phyloP scores from a whole-genome alignment of 2,113 vertebrate species.

The Beaufortia kweichowensis region DNA sequence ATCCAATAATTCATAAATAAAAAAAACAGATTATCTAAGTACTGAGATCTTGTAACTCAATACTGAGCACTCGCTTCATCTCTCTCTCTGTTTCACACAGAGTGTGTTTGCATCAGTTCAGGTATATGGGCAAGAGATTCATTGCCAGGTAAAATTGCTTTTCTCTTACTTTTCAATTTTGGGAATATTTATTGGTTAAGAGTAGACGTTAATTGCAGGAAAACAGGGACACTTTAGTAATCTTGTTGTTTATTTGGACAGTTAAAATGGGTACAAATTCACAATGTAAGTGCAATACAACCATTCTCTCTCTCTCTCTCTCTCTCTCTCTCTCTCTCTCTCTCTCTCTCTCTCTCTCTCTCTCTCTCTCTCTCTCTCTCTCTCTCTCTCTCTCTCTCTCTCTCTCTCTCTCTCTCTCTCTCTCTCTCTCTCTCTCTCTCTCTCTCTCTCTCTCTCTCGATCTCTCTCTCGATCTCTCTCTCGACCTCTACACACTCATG shows the following conservation, averaged over 20 bases:
- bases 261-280: no score
- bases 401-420: neutral
- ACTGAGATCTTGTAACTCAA: neutral
- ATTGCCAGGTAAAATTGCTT: constrained; percentile 85
- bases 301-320: no score
- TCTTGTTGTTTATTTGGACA: neutral
- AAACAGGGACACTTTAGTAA: constrained; percentile 62
- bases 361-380: no score
- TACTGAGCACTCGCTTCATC: neutral
- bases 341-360: no score
- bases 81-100: constrained; percentile 68
- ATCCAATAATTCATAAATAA: neutral
- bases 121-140: constrained; percentile 95
- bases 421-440: neutral
- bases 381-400: neutral
- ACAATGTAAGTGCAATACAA: neutral
- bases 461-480: no score
- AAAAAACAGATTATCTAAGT: neutral
- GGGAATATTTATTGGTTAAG: neutral
- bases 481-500: no score
- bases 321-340: no score
- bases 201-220: neutral
- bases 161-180: neutral
- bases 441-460: neutral
- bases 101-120: constrained; percentile 95